Conservation (phyloP, 2,888 invertebrate genomes). For the Phrixothrix hirtus region DNA sequence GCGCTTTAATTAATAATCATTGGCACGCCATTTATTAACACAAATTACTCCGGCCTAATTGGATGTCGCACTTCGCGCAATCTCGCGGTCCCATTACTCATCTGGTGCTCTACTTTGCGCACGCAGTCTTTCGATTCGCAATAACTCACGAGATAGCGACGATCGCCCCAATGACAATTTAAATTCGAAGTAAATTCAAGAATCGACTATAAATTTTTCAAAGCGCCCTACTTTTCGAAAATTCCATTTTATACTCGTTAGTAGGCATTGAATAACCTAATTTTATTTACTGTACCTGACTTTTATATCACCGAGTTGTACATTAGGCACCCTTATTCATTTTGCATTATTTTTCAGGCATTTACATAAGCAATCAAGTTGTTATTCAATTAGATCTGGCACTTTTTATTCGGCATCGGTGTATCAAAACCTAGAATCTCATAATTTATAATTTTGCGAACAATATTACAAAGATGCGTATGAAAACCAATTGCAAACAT, state of each 20-base stretch:
- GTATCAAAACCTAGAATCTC: no score
- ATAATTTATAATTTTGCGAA: no score
- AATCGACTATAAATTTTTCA: slow-evolving; percentile 34
- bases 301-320: not conserved
- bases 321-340: not conserved
- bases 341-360: no score
- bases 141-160: slow-evolving; percentile 43
- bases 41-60: slow-evolving; percentile 52
- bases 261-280: slow-evolving; percentile 11
- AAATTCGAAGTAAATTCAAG: slow-evolving; percentile 31
- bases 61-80: slow-evolving; percentile 49
- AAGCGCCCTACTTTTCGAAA: slow-evolving; percentile 14
- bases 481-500: no score
- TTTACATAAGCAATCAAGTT: no score
- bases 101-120: slow-evolving; percentile 38
- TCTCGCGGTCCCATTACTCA: slow-evolving; percentile 47
- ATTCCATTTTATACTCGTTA: slow-evolving; percentile 11
- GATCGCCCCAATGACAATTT: slow-evolving; percentile 36
- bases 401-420: no score
- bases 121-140: slow-evolving; percentile 42
- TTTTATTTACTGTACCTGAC: slow-evolving; percentile 5
- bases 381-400: no score
- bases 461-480: no score
- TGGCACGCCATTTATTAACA: slow-evolving; percentile 53
- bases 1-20: slow-evolving; percentile 54